Conservation (phyloP, 2,888 invertebrate species). For the Trissolcus brochymenae region DNA sequence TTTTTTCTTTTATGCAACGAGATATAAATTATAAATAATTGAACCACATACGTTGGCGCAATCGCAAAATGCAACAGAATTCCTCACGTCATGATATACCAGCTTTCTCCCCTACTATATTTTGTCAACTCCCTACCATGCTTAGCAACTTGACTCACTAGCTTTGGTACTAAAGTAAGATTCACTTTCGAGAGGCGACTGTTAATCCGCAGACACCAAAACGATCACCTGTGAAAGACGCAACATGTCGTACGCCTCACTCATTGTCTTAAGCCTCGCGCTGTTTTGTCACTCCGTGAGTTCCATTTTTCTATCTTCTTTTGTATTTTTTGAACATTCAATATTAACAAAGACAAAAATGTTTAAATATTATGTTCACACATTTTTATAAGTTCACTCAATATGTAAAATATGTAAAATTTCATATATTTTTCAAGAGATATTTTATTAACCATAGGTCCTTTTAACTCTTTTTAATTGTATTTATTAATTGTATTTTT, state of each 20-base stretch:
- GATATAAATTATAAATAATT: slow-evolving; percentile 47
- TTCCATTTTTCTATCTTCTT: not conserved
- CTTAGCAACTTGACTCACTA: slow-evolving; percentile 38
- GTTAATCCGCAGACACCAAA: slow-evolving; percentile 41
- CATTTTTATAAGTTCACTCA: too few species aligned
- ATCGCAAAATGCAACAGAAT: slow-evolving; percentile 37
- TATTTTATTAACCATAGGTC: too few species aligned
- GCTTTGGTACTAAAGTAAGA: slow-evolving; percentile 46
- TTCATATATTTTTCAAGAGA: too few species aligned
- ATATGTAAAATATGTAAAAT: too few species aligned
- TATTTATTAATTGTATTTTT: too few species aligned
- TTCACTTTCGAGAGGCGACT: slow-evolving; percentile 43
- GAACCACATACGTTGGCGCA: slow-evolving; percentile 31
- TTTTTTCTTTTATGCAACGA: slow-evolving; percentile 6
- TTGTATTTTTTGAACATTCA: too few species aligned
- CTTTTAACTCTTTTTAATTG: too few species aligned
- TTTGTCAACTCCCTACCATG: slow-evolving; percentile 53
- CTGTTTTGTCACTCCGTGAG: slow-evolving; percentile 43
- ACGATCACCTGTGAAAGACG: slow-evolving; percentile 26
- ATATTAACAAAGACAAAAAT: too few species aligned
- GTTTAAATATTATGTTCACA: too few species aligned
- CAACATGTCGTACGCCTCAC: slow-evolving; percentile 22
- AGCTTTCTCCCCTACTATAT: slow-evolving; percentile 53
- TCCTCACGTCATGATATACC: slow-evolving; percentile 37
- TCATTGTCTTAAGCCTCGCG: slow-evolving; percentile 28